Percentiles rank a stretch among this genome's conserved stretches.
Conservation (phyloP, 1,140 invertebrate genomes). For the Mactra quadrangularis region DNA sequence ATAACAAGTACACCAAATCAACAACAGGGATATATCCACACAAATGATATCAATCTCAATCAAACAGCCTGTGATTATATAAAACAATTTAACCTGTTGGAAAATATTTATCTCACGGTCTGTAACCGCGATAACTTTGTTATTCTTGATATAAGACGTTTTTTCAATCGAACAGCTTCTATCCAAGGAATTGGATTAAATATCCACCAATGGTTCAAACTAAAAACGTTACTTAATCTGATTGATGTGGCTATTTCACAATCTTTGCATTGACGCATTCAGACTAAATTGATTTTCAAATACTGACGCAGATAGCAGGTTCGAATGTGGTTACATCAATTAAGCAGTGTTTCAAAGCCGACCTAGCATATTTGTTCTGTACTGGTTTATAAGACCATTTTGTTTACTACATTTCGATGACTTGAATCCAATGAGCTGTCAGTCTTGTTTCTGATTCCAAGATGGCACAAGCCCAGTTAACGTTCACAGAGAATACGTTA, state of each 20-base stretch:
- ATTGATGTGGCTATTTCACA: slow-evolving; percentile 1
- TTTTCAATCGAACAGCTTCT: not conserved
- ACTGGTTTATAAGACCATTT: too few species aligned
- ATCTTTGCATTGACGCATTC: not conserved
- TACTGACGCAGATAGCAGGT: too few species aligned
- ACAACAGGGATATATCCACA: too few species aligned
- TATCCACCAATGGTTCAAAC: not conserved
- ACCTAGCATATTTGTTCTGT: too few species aligned
- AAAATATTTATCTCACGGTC: not conserved
- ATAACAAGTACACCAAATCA: too few species aligned
- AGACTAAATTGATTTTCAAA: not conserved
- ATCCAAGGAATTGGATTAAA: not conserved
- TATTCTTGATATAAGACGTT: slow-evolving; percentile 33
- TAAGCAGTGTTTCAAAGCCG: too few species aligned
- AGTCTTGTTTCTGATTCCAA: too few species aligned
- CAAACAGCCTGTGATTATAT: too few species aligned
- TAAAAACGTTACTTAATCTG: not conserved
- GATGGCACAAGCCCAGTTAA: slow-evolving; percentile 52
- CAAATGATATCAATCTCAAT: too few species aligned
- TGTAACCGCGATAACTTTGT: not conserved
- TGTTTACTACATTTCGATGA: too few species aligned
- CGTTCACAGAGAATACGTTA: slow-evolving; percentile 29
- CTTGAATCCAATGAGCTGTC: too few species aligned
- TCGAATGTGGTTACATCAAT: too few species aligned
- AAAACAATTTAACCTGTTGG: not conserved